These are phyloP conservation scores for Columba livia DNA, from an alignment of 2,113 vertebrate species.

Conservation along the genomic window DNA sequence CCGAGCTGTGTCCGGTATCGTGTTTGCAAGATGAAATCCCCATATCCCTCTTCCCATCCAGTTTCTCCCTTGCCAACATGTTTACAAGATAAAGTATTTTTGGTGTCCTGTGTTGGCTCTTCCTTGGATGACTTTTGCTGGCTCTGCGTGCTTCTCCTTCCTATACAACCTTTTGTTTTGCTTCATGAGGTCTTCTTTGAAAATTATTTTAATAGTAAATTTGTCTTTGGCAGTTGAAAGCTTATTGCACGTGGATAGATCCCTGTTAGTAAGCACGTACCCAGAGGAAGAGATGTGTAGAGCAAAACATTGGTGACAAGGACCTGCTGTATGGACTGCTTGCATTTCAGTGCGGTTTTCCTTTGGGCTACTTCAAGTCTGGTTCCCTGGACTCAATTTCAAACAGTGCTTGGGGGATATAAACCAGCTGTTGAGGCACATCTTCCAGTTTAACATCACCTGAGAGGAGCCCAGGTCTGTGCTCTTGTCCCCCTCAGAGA, in stretches of 20 bases:
- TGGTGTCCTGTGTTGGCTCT: neutral
- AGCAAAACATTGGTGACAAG: neutral
- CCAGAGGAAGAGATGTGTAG: neutral
- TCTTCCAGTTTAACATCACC: neutral
- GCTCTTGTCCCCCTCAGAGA: neutral
- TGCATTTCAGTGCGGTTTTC: neutral
- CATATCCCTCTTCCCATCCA: fast-evolving
- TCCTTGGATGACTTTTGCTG: neutral
- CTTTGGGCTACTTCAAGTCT: neutral
- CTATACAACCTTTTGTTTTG: neutral
- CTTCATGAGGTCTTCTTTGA: neutral
- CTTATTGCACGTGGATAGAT: neutral
- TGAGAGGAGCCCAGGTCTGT: neutral
- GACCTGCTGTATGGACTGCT: neutral
- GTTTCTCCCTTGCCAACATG: neutral
- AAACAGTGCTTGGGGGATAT: neutral
- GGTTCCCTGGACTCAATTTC: neutral
- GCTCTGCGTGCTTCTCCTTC: neutral
- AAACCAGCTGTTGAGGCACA: neutral
- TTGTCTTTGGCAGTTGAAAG: neutral
- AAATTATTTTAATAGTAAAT: neutral
- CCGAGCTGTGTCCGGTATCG: fast-evolving
- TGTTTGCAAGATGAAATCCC: neutral
- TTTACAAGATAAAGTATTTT: neutral
- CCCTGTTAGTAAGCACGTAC: neutral